phyloP scores from a whole-genome alignment of 2,888 invertebrate species.

The Zygogramma bicolorata region DNA sequence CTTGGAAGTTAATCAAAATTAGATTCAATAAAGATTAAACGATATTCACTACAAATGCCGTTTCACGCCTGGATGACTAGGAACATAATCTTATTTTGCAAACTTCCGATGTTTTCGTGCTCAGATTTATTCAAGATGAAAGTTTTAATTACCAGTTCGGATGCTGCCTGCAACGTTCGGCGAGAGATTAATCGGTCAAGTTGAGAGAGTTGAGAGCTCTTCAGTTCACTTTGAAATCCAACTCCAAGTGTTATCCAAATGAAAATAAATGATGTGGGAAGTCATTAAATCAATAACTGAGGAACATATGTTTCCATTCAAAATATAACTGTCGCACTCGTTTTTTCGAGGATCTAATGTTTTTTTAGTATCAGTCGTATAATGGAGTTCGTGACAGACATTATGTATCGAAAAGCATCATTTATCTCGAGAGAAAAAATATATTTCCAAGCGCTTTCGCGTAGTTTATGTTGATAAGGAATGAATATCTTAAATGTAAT shows the following conservation, averaged over 20 bases:
- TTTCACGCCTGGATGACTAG: constrained; percentile 15
- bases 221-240: background rate
- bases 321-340: too few relatives aligned
- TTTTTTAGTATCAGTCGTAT: too few relatives aligned
- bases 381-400: too few relatives aligned
- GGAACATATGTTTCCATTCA: too few relatives aligned
- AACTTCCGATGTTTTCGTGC: constrained; percentile 5
- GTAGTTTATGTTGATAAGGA: too few relatives aligned
- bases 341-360: too few relatives aligned
- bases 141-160: constrained; percentile 10
- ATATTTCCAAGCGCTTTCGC: too few relatives aligned
- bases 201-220: background rate
- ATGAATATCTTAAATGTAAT: too few relatives aligned
- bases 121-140: constrained; percentile 10
- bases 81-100: constrained; percentile 27
- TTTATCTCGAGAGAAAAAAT: too few relatives aligned
- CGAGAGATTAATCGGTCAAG: background rate
- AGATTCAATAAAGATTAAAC: constrained; percentile 27
- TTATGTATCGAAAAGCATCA: too few relatives aligned
- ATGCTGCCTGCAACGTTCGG: background rate
- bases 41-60: constrained; percentile 27
- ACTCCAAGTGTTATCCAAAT: background rate
- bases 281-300: too few relatives aligned
- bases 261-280: constrained; percentile 5
- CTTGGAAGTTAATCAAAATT: constrained; percentile 25